A percentile compares a stretch with the other conserved stretches of the same genome.
Evolutionary conservation across 1,140 invertebrate genomes (phyloP).

Genomic region (Wasmannia auropunctata): DNA sequence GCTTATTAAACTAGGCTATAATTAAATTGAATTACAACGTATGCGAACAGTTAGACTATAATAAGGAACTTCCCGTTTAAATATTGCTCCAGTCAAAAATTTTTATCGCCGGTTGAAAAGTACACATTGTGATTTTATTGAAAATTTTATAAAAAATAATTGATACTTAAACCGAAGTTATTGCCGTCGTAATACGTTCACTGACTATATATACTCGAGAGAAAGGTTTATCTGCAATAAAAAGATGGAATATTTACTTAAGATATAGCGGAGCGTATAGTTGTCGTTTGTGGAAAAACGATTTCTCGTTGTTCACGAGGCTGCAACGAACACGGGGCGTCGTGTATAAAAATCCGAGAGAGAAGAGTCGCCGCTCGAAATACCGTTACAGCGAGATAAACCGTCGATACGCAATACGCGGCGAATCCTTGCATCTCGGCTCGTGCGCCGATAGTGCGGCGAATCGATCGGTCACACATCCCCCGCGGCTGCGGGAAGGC

Average conservation of each 20-base stretch:
- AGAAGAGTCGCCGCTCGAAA: neutral
- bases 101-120: too few species aligned
- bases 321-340: neutral
- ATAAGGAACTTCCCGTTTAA: neutral
- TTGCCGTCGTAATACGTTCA: neutral
- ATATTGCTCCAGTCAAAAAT: too few species aligned
- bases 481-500: constrained; percentile 41
- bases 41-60: neutral
- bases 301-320: neutral
- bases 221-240: neutral
- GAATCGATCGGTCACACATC: constrained; percentile 68
- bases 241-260: neutral
- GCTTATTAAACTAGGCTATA: constrained; percentile 3
- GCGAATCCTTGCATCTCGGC: constrained; percentile 10
- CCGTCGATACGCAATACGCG: constrained; percentile 2
- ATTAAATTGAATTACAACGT: constrained; percentile 4
- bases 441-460: neutral
- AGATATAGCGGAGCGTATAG: neutral
- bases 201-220: neutral
- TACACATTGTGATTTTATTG: too few species aligned
- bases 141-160: neutral
- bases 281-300: neutral
- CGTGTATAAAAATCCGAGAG: constrained; percentile 48
- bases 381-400: constrained; percentile 49
- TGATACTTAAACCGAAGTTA: neutral